Evolutionary conservation across 2,888 invertebrate genomes (phyloP), one percentile per base, ranked within the genome.

Genomic region (Hypselothyrea guttata): DNA sequence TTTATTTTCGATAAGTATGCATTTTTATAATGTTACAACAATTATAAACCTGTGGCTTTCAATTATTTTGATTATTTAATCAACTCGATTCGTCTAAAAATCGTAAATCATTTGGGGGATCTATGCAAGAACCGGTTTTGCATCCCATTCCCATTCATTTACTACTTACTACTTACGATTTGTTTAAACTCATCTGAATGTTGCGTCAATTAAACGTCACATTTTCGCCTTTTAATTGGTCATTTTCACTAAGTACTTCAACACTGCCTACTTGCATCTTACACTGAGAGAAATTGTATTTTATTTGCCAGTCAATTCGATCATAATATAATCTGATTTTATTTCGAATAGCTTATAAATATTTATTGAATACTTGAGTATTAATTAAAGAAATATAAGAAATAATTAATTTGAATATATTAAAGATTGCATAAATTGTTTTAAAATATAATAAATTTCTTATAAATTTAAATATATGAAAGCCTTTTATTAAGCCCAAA

Each of bases 61-160:
- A 48, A 33, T 58, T 63, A 37, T 40, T 28, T 28, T 8, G 15
- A 16, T 59, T 22, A 40, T 40, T 41, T 37, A 31, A 31, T 11
- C 38, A n/a, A 30, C 9, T n/a, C 28, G n/a, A 9, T 41, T 48
- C 1, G 35, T 42, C 33, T 34, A 46, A 42, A 22, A 22, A 22
- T 22, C 22, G 22, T 22, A 11, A 28, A 5, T 35, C 18, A 13
- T 22, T 31, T 41, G 28, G 7, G 7, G 3, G 13, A 13, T 12
- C 22, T 22, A 28, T 31, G 27, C 7, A 12, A 2, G 7, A 54
- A 51, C 58, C 60, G 38, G 69, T 58, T 69, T 48, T 34, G 4
- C n/a, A 13, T 33, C 22, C 22, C 22, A 22, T 22, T 22, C 28
- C 37, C 27, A 56, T 70, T 47, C 55, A 51, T 27, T 40, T 33